Base-by-base conservation (phyloP, 2,888 invertebrate species). In the Noctua fimbriata region DNA sequence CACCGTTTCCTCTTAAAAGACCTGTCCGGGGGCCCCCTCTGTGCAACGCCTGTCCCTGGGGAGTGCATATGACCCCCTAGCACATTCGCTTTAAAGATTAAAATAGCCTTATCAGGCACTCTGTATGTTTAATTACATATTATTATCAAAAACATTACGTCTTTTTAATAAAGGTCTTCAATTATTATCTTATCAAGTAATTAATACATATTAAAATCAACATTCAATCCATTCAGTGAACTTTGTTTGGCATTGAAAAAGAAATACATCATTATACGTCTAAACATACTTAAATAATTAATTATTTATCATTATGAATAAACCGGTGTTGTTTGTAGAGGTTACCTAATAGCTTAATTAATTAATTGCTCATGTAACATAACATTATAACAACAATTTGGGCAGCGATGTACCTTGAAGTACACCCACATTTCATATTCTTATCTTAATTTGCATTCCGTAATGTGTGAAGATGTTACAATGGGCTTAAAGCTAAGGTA, bases 191-290 rank as follows among this genome's bases (percentile, higher is more conserved):
- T 66, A 74, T 66, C 73, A 1, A 28, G 2, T 41, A 66, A 74
- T 66, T 28, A 47, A 41, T 41, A 24, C 24, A 28, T 28, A 44
- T 18, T 49, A 9, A 66, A 74, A 41, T 41, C 14, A 18, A 52
- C 49, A 41, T 18, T 28, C 7, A 49, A 74, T 52, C 47, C 9
- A 69, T 41, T 18, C 24, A 52, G 9, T n/a, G 24, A 66, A 70
- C 16, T 41, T 55, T 58, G 28, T 65, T n/a, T 55, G 44, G 3
- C 60, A 69, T 81, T 69, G 52, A 73, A 79, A 16, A 65, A 18
- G 36, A 41, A 47, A 24, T 41, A 47, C 28, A 18, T 69, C 4
- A 55, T 55, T 52, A 18, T 36, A 79, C 12, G 41, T 41, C 7
- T 16, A n/a, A 41, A 49, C 36, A 18, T 58, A 32, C 41, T 2